These are phyloP conservation scores for Troides helena DNA, from an alignment of 2,888 invertebrate species.

Conservation along the genomic window DNA sequence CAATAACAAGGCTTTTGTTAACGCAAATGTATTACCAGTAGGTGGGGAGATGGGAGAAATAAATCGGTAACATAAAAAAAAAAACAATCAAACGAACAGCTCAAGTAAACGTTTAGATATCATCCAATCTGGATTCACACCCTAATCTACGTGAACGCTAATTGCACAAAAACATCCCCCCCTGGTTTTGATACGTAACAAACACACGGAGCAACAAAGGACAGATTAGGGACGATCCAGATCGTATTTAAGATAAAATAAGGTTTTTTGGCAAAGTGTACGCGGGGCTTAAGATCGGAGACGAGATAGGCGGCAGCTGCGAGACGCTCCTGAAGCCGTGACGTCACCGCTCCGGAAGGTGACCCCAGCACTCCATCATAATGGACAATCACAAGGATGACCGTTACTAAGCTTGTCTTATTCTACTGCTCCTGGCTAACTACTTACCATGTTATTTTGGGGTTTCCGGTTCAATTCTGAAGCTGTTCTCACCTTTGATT, in stretches of 20 bases:
- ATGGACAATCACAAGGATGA: no score
- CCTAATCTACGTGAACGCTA: slow-evolving; percentile 61
- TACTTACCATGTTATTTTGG: no score
- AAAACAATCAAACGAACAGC: slow-evolving; percentile 51
- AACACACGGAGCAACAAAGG: slow-evolving; percentile 66
- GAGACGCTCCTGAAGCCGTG: slow-evolving; percentile 49
- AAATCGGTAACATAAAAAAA: slow-evolving; percentile 34
- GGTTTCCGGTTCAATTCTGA: no score
- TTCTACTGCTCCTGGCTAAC: no score
- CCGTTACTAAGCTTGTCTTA: no score
- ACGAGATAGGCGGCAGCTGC: slow-evolving; percentile 70
- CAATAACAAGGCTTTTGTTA: no score
- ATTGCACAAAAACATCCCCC: slow-evolving; percentile 74
- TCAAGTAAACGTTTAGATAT: slow-evolving; percentile 42
- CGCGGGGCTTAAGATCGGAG: slow-evolving; percentile 69
- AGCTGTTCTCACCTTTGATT: no score
- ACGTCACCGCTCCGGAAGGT: slow-evolving; percentile 47
- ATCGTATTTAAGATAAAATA: slow-evolving; percentile 76
- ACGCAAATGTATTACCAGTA: no score
- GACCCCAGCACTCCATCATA: slow-evolving; percentile 24
- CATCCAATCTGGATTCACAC: slow-evolving; percentile 57
- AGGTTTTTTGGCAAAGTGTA: slow-evolving; percentile 75
- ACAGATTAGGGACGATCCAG: slow-evolving; percentile 75
- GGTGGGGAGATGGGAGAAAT: neutral
- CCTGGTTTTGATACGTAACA: slow-evolving; percentile 57